Evolutionary conservation across 2,888 invertebrate genomes (phyloP).

Genomic region (Odontocerum albicorne): DNA sequence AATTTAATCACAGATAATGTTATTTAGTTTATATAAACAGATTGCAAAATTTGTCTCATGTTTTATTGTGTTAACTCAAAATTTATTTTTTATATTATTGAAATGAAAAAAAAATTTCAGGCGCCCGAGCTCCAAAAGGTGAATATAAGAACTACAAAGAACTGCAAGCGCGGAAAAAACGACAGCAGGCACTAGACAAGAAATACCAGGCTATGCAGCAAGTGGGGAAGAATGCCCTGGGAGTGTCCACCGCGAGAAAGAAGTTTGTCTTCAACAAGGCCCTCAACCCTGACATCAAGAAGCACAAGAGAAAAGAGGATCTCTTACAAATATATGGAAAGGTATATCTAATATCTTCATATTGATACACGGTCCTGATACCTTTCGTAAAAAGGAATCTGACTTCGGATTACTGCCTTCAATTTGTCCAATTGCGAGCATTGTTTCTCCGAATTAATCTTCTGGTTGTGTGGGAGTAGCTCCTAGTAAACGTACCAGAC

Average conservation of each 20-base stretch:
- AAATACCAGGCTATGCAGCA: conserved; percentile 55
- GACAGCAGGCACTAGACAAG: conserved; percentile 53
- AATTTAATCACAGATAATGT: too few species aligned
- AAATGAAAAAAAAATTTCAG: conserved; percentile 41
- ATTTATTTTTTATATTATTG: background rate
- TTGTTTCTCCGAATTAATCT: background rate
- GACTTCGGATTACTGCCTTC: too few species aligned
- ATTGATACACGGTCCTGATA: background rate
- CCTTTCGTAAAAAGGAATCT: background rate
- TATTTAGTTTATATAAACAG: too few species aligned
- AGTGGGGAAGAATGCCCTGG: conserved; percentile 62
- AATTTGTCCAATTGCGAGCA: background rate
- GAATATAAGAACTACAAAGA: conserved; percentile 73
- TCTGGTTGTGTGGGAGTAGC: too few species aligned
- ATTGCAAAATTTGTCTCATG: too few species aligned
- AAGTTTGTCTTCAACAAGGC: conserved; percentile 55
- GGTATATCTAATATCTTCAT: conserved; percentile 42
- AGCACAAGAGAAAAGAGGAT: conserved; percentile 43
- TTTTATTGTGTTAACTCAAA: too few species aligned
- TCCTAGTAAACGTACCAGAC: too few species aligned
- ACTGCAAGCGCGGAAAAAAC: conserved; percentile 62
- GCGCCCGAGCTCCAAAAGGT: conserved; percentile 77
- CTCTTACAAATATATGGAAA: conserved; percentile 54
- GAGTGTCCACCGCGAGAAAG: conserved; percentile 58
- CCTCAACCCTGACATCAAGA: conserved; percentile 47